These are phyloP conservation scores for Pelosia muscerda DNA, from an alignment of 2,888 invertebrate species.

Conservation along the genomic window DNA sequence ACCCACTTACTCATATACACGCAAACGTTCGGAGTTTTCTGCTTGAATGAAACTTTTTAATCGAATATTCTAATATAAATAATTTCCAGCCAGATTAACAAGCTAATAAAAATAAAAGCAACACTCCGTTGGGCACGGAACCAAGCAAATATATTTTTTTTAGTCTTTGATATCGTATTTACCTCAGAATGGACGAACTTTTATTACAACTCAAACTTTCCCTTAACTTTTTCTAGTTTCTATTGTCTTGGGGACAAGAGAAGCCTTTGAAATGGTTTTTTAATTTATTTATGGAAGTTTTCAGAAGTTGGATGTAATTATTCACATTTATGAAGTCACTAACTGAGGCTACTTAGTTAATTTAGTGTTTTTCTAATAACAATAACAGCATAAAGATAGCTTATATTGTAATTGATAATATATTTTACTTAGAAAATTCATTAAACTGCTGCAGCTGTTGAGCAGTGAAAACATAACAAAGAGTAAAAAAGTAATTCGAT, in stretches of 20 bases:
- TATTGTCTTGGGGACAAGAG: conserved; percentile 53
- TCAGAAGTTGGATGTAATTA: conserved; percentile 47
- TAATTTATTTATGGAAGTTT: conserved; percentile 59
- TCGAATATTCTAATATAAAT: background rate
- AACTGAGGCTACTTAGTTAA: background rate
- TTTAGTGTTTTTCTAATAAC: background rate
- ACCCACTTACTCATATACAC: too few species aligned
- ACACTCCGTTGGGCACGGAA: background rate
- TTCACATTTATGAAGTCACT: conserved; percentile 26
- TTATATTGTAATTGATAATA: too few species aligned
- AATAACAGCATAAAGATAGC: background rate
- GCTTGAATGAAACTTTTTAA: too few species aligned
- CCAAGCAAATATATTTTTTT: conserved; percentile 20
- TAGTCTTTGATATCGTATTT: conserved; percentile 24
- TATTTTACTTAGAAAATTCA: too few species aligned
- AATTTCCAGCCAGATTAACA: background rate
- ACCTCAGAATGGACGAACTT: conserved; percentile 43
- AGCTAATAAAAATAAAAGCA: background rate
- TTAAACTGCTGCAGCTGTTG: too few species aligned
- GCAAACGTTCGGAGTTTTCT: background rate
- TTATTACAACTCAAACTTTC: conserved; percentile 52
- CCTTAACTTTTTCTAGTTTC: conserved; percentile 51
- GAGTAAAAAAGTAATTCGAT: too few species aligned
- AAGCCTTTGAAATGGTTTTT: conserved; percentile 65
- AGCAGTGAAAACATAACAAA: too few species aligned